Evolutionary conservation across 2,113 vertebrate species (phyloP), one percentile per base, ranked within the genome.

Genomic region (Mus spicilegus): DNA sequence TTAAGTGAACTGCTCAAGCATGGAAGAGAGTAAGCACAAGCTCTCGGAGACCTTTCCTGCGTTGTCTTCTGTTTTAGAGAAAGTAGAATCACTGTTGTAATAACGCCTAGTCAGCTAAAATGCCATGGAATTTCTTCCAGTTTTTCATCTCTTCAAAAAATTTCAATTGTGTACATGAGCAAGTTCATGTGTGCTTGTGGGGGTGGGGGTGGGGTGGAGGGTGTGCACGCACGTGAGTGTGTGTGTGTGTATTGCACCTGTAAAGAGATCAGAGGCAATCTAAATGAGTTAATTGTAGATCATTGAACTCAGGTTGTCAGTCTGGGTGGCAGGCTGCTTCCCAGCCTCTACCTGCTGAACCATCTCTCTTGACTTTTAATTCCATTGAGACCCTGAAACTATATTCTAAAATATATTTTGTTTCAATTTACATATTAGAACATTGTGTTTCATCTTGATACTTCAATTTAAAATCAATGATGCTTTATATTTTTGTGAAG

Each of bases 61-160:
- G 39, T 93, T 58, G 93, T 93, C 94, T 96, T 14, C 58, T 92
- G 67, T 94, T 96, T 97, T 95, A 51, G 33, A 95, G 58, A 93
- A 96, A 92, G 65, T 49, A 86, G 49, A 61, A 82, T 61, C 26
- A 82, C 12, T 82, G 36, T 61, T n/a, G 11, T 61, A 16, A 61
- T 8, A 61, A 28, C 2, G 10, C 7, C 6, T 42, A 82, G n/a
- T 24, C 20, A 17, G n/a, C 13, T 28, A 63, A 63, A 63, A 17
- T 9, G 3, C 6, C n/a, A 42, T 13, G 26, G 7, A 42, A 28
- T 84, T 84, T 5, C 3, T 84, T 26, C 24, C n/a, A 84, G n/a
- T 7, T 82, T 81, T 58, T n/a, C 36, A 82, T 39, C 12, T 39
- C 80, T 58, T 58, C n/a, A 24, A 58, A 58, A n/a, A 24, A 2